These are phyloP conservation scores for Brachionus plicatilis DNA, from an alignment of 1,140 invertebrate genomes.

Conservation along the genomic window DNA sequence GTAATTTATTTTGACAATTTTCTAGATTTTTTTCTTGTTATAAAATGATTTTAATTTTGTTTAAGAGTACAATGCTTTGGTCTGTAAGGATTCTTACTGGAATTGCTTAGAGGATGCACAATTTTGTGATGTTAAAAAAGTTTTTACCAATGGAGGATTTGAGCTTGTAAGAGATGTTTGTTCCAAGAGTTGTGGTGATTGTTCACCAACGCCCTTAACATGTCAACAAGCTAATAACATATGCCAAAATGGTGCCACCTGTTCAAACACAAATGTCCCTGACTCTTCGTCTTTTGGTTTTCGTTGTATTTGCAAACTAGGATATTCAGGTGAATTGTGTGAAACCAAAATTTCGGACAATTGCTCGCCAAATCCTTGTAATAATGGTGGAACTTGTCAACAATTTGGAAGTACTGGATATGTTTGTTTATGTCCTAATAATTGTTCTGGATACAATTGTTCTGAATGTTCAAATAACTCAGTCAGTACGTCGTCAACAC, in stretches of 20 bases:
- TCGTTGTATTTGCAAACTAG: constrained; percentile 58
- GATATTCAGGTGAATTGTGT: constrained; percentile 46
- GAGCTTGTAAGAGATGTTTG: neutral
- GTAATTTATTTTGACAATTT: neutral
- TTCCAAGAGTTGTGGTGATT: neutral
- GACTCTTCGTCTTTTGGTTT: neutral
- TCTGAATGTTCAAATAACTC: neutral
- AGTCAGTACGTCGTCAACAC: too few relatives aligned
- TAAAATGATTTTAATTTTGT: neutral
- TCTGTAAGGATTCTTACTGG: neutral
- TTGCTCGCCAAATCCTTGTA: constrained; percentile 35
- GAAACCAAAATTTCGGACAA: constrained; percentile 56
- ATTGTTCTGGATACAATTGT: constrained; percentile 3
- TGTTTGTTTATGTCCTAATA: constrained; percentile 26
- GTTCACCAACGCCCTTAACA: neutral
- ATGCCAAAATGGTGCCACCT: constrained; percentile 48
- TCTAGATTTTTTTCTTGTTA: too few relatives aligned
- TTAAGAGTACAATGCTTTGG: constrained; percentile 27
- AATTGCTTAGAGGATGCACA: neutral
- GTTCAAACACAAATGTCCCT: constrained; percentile 32
- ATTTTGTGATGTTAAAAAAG: neutral
- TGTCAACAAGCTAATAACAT: neutral
- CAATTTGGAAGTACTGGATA: neutral
- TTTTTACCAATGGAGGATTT: neutral
- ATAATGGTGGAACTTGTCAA: constrained; percentile 39